Evolutionary conservation across 2,888 invertebrate species (phyloP).

Genomic region (Aplocera efformata): DNA sequence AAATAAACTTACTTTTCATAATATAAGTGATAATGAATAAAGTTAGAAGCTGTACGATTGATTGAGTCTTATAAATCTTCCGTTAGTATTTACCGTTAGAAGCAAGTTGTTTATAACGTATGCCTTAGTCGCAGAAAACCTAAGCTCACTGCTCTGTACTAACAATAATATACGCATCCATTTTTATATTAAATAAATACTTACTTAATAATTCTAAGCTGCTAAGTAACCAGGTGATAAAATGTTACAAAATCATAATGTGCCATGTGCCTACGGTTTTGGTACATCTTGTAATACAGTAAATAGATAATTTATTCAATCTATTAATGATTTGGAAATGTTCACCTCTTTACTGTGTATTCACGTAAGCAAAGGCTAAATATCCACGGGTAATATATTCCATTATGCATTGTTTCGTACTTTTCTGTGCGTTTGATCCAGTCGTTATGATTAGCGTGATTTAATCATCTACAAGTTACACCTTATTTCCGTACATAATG

Average conservation of each 20-base stretch:
- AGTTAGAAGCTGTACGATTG: no score
- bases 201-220: slow-evolving; percentile 32
- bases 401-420: not conserved
- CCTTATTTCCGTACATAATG: no score
- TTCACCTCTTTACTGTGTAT: slow-evolving; percentile 23
- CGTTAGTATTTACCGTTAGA: no score
- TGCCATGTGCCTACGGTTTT: slow-evolving; percentile 33
- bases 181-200: no score
- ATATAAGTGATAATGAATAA: no score
- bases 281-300: slow-evolving; percentile 19
- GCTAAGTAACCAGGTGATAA: slow-evolving; percentile 34
- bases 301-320: not conserved
- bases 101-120: no score
- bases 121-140: slow-evolving; percentile 2
- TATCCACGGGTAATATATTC: slow-evolving; percentile 35
- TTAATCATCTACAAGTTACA: no score
- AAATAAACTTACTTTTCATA: no score
- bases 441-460: no score
- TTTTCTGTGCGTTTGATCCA: no score
- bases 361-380: slow-evolving; percentile 22
- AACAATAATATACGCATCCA: slow-evolving; percentile 41
- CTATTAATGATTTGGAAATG: not conserved
- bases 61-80: no score
- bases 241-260: slow-evolving; percentile 29
- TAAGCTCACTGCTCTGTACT: slow-evolving; percentile 25